Evolutionary conservation across 2,797 vertebrate species (phyloP), one percentile per base, ranked within the genome.

Genomic region (Alca torda): DNA sequence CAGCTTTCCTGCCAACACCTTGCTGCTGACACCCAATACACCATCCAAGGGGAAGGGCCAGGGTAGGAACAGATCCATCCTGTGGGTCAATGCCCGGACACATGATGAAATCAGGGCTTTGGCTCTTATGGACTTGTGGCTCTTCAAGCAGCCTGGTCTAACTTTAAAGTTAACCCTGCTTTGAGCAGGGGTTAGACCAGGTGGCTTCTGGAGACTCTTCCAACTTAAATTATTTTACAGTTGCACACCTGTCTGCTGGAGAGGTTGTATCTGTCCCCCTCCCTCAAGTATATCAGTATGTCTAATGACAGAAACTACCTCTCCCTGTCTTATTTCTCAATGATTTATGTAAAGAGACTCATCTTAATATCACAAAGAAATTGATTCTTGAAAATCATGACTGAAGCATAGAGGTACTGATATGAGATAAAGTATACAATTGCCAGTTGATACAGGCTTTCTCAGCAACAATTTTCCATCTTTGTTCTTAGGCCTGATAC

Each of bases 41-140:
- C 37, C 9, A 46, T 21, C 13, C 14, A 50, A 41, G 12, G 30
- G 4, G 15, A 74, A 48, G n/a, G 16, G 8, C 16, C 25, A 1
- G 0, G 9, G 16, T 59, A 59, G 41, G 53, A 70, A 35, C 9
- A 35, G 41, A 16, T 41, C 5, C 13, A 60, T 28, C 24, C 51
- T 48, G 14, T 43, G n/a, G 3, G 28, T 48, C 63, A 59, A 28
- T 0, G 2, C 9, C 39, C 37, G 35, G 17, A 8, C 7, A 1
- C 1, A 3, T 1, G 0, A 20, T 12, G 39, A 28, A 56, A 17
- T 14, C 50, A 53, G 39, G 23, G 8, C 30, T 48, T 83, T 41
- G 35, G 9, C 28, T 54, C 10, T 76, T 45, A 15, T 3, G 17
- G 45, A 25, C 25, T 9, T 35, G 11, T 5, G 13, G 16, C 24